Base-by-base conservation (phyloP, 2,113 vertebrate genomes). In the Callochromis pleurospilus region DNA sequence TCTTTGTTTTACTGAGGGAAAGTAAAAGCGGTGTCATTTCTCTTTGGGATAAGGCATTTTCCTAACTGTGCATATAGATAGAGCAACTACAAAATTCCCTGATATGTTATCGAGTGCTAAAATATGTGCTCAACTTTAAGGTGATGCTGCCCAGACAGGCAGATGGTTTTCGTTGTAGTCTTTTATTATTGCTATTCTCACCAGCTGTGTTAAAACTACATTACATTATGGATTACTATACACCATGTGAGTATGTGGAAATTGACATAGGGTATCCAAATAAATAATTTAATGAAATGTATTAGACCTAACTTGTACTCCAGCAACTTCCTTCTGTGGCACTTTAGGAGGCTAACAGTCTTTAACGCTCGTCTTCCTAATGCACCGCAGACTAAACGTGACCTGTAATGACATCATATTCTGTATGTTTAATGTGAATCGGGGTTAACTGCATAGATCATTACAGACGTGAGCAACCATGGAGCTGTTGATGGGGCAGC, bases 1-100 rank as follows among this genome's bases (percentile, higher is more conserved):
- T 65, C 13, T 83, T 42, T 62, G 79, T 79, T 31, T 84, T 85
- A 88, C 79, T 14, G 13, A 89, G 77, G 90, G 62, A 90, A 84
- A 82, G 85, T 73, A 82, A 84, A 88, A 82, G 55, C 86, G 82
- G 73, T 85, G 56, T 85, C 26, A 79, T 88, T 87, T 90, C 65
- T 96, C 96, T 96, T 96, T 96, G 95, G 96, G 94, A 95, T 96
- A 95, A 96, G 95, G 95, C 94, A 91, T 95, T 91, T 77, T 93
- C 60, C 94, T 95, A 95, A 91, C 82, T 93, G 93, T 96, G 95
- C 96, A 95, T 93, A 94, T 93, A 88, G 90, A 90, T 85, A 90
- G 87, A 94, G 90, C 94, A 93, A 93, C 93, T 95, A 95, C 89
- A 94, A 94, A 94, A 95, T 79, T 96, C 96, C 96, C 96, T 96